Conservation (phyloP, 2,888 invertebrate species). For the Pelosia muscerda region DNA sequence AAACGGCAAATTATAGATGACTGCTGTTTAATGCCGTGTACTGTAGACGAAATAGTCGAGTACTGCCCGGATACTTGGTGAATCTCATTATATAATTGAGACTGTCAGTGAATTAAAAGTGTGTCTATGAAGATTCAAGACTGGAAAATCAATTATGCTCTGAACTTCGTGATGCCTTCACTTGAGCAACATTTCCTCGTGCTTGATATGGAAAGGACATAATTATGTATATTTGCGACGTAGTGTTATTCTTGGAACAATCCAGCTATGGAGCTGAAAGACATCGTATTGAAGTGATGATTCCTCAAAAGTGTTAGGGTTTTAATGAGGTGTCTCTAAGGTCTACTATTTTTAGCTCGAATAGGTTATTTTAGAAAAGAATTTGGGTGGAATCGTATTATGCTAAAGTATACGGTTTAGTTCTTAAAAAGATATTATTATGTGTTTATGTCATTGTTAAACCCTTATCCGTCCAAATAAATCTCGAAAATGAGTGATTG, state of each 20-base stretch:
- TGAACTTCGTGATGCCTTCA: slow-evolving; percentile 28
- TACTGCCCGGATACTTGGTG: slow-evolving; percentile 80
- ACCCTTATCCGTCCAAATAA: slow-evolving; percentile 40
- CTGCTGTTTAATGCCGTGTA: slow-evolving; percentile 72
- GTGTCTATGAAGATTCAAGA: slow-evolving; percentile 31
- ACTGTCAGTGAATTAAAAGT: slow-evolving; percentile 40
- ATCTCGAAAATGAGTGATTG: slow-evolving; percentile 26
- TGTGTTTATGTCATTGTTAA: slow-evolving; percentile 6
- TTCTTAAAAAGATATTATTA: slow-evolving; percentile 19
- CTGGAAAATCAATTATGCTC: slow-evolving; percentile 26
- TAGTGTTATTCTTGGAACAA: slow-evolving; percentile 19
- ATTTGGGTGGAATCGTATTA: slow-evolving; percentile 10
- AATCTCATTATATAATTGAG: slow-evolving; percentile 33
- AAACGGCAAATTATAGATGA: slow-evolving; percentile 70
- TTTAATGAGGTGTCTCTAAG: slow-evolving; percentile 5
- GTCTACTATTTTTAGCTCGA: slow-evolving; percentile 27
- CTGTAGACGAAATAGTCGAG: slow-evolving; percentile 70
- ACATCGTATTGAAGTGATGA: slow-evolving; percentile 16
- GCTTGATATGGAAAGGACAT: slow-evolving; percentile 23
- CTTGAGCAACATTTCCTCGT: slow-evolving; percentile 31
- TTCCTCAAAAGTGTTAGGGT: slow-evolving; percentile 22
- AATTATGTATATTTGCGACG: background rate
- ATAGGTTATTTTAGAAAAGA: slow-evolving; percentile 18
- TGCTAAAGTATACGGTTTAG: slow-evolving; percentile 30
- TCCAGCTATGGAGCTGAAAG: slow-evolving; percentile 29